Conservation (phyloP, 2,797 vertebrate genomes). For the Parauchenoglanis ngamensis region DNA sequence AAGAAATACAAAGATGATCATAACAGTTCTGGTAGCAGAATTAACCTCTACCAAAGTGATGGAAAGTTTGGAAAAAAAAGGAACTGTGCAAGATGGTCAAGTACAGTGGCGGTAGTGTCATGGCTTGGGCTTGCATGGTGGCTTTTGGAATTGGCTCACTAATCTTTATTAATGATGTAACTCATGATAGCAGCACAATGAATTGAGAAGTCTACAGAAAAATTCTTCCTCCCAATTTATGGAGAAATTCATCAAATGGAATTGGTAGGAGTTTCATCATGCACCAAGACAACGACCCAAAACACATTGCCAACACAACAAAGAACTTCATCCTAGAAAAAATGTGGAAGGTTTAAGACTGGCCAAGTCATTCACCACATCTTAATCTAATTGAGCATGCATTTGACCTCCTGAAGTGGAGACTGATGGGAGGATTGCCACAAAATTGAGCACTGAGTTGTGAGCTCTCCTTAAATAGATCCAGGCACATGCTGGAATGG, state of each 20-base stretch:
- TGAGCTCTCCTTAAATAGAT: background rate
- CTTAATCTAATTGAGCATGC: background rate
- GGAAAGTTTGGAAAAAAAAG: too few species aligned
- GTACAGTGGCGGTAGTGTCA: background rate
- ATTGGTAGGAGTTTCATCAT: background rate
- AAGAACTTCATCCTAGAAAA: background rate
- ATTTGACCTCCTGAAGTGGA: background rate
- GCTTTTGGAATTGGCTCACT: background rate
- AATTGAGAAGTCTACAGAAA: background rate
- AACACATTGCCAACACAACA: background rate
- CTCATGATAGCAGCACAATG: background rate
- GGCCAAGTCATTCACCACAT: background rate
- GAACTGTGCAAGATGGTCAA: background rate
- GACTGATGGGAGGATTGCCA: background rate
- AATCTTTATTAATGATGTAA: background rate
- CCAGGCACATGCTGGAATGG: background rate
- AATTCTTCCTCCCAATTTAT: background rate
- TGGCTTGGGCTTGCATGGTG: background rate
- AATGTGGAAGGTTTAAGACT: background rate
- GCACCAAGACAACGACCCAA: background rate
- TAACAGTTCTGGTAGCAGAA: too few species aligned
- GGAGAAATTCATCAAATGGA: background rate
- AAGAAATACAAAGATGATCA: too few species aligned
- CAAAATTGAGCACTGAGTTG: background rate
- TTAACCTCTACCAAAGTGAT: too few species aligned